Percentiles rank a stretch among this genome's conserved stretches.
Evolutionary conservation across 2,113 vertebrate species (phyloP).

Genomic region (Cathartes aura): DNA sequence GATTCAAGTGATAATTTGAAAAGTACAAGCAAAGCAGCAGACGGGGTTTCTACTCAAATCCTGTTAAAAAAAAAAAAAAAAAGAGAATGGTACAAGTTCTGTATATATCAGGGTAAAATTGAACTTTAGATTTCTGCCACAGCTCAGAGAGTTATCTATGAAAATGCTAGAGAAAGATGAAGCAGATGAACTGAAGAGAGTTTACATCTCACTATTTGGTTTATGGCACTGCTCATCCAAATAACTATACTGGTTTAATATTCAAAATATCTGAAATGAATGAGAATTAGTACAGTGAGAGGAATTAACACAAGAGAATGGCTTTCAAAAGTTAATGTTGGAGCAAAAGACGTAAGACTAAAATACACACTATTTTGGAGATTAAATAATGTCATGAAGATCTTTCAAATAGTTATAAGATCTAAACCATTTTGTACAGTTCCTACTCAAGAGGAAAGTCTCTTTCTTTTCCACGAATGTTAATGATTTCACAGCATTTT

Average conservation of each 20-base stretch:
- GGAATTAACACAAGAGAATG: not conserved
- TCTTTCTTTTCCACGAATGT: not conserved
- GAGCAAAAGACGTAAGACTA: not conserved
- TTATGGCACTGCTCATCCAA: not conserved
- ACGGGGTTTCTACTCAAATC: not conserved
- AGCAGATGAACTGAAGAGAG: not conserved
- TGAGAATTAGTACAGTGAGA: not conserved
- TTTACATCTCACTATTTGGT: not conserved
- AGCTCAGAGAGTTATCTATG: not conserved
- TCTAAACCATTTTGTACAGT: not conserved
- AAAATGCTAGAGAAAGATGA: not conserved
- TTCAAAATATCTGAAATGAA: not conserved
- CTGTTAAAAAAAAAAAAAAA: not conserved
- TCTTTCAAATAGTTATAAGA: not conserved
- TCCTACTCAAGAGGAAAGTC: not conserved
- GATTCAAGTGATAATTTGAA: conserved; percentile 34
- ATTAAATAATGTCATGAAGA: not conserved
- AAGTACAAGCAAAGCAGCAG: conserved; percentile 26
- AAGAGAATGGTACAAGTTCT: not conserved
- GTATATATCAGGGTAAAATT: not conserved
- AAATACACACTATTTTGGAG: not conserved
- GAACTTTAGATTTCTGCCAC: not conserved
- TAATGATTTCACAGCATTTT: not conserved
- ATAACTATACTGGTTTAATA: not conserved
- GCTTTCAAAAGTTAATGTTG: not conserved